These are phyloP conservation scores for Leptopilina myrica DNA, from an alignment of 2,888 invertebrate genomes.

Conservation along the genomic window DNA sequence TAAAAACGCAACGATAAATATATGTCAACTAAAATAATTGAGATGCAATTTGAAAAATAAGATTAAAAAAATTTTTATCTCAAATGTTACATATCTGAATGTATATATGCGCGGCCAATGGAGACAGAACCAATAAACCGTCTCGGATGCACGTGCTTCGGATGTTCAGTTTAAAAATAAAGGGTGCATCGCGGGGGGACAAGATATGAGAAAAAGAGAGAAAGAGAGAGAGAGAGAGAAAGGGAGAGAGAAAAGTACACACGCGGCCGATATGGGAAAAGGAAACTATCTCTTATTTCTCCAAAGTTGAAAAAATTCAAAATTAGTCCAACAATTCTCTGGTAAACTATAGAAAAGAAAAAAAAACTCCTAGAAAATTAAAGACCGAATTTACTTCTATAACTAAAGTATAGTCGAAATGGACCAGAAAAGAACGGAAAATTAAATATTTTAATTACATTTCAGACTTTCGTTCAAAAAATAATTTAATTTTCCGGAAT, in stretches of 20 bases:
- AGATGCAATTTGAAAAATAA: conserved; percentile 10
- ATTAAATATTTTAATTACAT: no score
- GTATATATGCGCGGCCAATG: conserved; percentile 16
- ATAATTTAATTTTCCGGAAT: no score
- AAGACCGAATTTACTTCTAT: no score
- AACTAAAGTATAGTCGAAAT: no score
- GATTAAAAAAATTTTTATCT: conserved; percentile 18
- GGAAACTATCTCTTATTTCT: conserved; percentile 44
- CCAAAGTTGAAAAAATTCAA: no score
- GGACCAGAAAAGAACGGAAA: no score
- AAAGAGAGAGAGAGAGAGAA: conserved; percentile 26
- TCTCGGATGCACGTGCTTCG: conserved; percentile 53
- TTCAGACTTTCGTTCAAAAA: no score
- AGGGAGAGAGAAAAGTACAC: conserved; percentile 44
- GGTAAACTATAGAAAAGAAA: no score
- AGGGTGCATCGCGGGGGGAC: conserved; percentile 60
- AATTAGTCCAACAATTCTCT: no score
- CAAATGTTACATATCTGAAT: background rate
- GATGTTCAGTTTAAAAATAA: conserved; percentile 63
- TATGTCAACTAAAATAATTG: background rate
- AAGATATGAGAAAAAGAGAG: conserved; percentile 29
- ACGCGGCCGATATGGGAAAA: conserved; percentile 48
- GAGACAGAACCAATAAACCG: conserved; percentile 45
- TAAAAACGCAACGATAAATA: background rate
- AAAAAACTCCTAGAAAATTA: no score